These are phyloP conservation scores for Drosophila biarmipes DNA, from an alignment of 1,140 invertebrate genomes.

Conservation along the genomic window DNA sequence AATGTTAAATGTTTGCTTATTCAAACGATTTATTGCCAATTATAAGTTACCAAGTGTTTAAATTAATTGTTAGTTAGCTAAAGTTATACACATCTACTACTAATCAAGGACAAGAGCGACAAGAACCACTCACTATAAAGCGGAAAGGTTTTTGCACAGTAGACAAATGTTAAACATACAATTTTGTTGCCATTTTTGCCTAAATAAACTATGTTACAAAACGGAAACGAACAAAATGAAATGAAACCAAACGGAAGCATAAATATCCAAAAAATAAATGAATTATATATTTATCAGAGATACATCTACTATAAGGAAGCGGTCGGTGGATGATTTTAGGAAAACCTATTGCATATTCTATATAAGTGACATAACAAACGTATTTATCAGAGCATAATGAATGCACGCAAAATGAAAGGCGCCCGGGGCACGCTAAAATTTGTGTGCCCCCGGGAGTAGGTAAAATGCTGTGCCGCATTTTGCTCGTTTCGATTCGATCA, in stretches of 20 bases:
- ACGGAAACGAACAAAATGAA: conserved; percentile 44
- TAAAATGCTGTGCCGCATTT: conserved; percentile 47
- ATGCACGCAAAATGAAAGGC: conserved; percentile 29
- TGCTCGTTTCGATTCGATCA: conserved; percentile 47
- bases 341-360: conserved; percentile 61
- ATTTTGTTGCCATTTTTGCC: conserved; percentile 85
- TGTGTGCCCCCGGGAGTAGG: conserved; percentile 18
- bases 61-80: conserved; percentile 84
- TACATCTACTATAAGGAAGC: conserved; percentile 57
- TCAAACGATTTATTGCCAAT: conserved; percentile 81
- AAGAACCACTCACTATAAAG: conserved; percentile 67
- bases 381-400: conserved; percentile 31
- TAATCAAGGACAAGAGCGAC: conserved; percentile 32
- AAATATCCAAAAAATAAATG: conserved; percentile 59
- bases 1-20: conserved; percentile 82
- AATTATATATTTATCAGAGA: conserved; percentile 76
- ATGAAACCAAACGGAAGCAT: conserved; percentile 42
- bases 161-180: conserved; percentile 83
- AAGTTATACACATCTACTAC: conserved; percentile 80
- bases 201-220: conserved; percentile 84
- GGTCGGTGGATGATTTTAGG: conserved; percentile 61
- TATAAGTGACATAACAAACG: conserved; percentile 41
- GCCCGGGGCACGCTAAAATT: conserved; percentile 47
- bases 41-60: conserved; percentile 81
- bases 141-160: conserved; percentile 60